Base-by-base conservation (phyloP, 1,140 invertebrate species). In the Formica selysi region DNA sequence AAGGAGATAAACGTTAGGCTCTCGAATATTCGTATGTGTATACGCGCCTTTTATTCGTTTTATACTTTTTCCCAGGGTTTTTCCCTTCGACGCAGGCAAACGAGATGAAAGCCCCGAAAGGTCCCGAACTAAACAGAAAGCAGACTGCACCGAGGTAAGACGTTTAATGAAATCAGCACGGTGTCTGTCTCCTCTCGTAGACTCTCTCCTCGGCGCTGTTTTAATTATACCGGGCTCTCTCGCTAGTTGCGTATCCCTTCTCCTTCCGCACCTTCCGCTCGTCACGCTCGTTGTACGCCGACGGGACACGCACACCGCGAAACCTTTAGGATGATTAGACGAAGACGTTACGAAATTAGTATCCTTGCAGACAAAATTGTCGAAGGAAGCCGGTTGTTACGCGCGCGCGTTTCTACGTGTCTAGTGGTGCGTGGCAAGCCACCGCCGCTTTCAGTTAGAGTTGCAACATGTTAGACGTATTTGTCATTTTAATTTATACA, bases 101-200 rank as follows among this genome's bases (percentile, higher is more conserved):
- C 76, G 80, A 91, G 80, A 81, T 88, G 76, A 89, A 92, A 90
- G 87, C 86, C 85, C 73, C 71, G 83, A 73, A 81, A 81, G 79
- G 88, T 90, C 83, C 84, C 79, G 87, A 92, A 90, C 91, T 92
- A 90, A 92, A 92, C 89, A 91, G 91, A 92, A 91, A 91, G 89
- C 89, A 91, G 90, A 90, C 73, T 86, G 86, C 88, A 81, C 84
- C 87, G 92, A 93, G 92, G 91, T 93, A 93, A 94, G 92, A 93
- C 92, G 91, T 94, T 94, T 94, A 94, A 94, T 94, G 93, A 94
- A 94, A 94, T 94, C 93, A 94, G 93, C 93, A 90, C 91, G 90
- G 90, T 86, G 88, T 91, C 89, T 90, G 89, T 90, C 90, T 88
- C 86, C 76, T 85, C 88, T 91, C 87, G 85, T 64, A 91, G 85